These are phyloP conservation scores for Hypomesus transpacificus DNA, from an alignment of 2,113 vertebrate genomes.

Conservation along the genomic window DNA sequence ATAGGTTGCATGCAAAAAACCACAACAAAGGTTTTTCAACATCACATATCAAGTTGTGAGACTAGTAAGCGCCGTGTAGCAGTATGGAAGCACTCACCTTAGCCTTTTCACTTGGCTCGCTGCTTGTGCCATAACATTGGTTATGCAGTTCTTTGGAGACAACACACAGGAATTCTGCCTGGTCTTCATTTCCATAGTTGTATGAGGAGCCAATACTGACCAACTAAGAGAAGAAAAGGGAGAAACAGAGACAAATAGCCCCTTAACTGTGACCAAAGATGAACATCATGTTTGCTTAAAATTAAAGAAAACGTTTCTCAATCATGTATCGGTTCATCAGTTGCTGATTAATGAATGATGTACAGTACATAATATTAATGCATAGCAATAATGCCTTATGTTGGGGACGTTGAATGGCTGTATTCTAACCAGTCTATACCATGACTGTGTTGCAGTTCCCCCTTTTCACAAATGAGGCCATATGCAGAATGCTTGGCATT, in stretches of 20 bases:
- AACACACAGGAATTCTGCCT: constrained; percentile 88
- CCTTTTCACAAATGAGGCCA: background rate
- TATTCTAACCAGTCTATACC: background rate
- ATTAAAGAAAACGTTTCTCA: background rate
- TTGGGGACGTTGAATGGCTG: too few relatives aligned
- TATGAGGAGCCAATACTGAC: constrained; percentile 91
- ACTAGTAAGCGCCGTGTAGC: background rate
- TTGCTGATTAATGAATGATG: too few relatives aligned
- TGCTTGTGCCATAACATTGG: constrained; percentile 74
- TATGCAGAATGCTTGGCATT: constrained; percentile 5
- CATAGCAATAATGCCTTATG: too few relatives aligned
- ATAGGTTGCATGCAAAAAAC: background rate
- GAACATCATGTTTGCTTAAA: background rate
- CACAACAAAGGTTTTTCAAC: background rate
- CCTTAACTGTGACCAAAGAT: background rate
- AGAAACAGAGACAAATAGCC: constrained; percentile 3
- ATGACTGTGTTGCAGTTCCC: background rate
- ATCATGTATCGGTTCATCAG: background rate
- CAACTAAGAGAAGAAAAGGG: constrained; percentile 61
- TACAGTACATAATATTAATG: too few relatives aligned
- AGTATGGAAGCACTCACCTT: constrained; percentile 70
- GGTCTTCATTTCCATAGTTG: constrained; percentile 88
- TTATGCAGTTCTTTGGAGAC: constrained; percentile 90
- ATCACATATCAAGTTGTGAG: too few relatives aligned
- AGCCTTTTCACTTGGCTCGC: constrained; percentile 86